phyloP scores from a whole-genome alignment of 1,140 invertebrate species.

The Sitobion miscanthi region DNA sequence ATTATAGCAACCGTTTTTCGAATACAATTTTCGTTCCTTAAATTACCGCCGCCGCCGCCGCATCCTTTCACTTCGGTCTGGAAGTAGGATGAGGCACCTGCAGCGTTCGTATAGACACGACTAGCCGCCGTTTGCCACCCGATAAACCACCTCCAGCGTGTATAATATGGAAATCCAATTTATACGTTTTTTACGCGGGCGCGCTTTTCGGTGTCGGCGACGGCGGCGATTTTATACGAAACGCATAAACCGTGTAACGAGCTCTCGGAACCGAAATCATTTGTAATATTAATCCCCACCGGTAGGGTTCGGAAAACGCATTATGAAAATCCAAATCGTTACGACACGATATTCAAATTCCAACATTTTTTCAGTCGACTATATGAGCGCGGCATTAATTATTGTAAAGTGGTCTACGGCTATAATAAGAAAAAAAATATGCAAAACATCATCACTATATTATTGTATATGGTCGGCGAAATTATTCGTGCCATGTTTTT shows the following conservation, averaged over 20 bases:
- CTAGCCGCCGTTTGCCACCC: background rate
- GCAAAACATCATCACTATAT: background rate
- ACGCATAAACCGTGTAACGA: slow-evolving; percentile 33
- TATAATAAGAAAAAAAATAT: background rate
- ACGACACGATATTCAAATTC: background rate
- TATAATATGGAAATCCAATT: slow-evolving; percentile 18
- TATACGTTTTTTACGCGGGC: slow-evolving; percentile 1
- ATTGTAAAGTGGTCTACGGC: background rate
- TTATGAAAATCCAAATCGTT: slow-evolving; percentile 8
- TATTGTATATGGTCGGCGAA: background rate
- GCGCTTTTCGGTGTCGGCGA: background rate
- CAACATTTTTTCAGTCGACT: background rate
- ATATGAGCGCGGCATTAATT: background rate
- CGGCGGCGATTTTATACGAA: background rate
- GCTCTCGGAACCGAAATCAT: background rate
- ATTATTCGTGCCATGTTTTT: background rate
- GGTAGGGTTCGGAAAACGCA: background rate
- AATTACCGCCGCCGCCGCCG: background rate
- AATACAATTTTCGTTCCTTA: slow-evolving; percentile 12
- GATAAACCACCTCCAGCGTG: background rate
- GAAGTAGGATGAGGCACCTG: background rate
- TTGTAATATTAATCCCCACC: slow-evolving; percentile 1
- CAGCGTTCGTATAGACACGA: background rate
- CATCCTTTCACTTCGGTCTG: slow-evolving; percentile 31
- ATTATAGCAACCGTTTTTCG: background rate